phyloP scores from a whole-genome alignment of 2,797 vertebrate genomes.

The Mormyrops attenuatus region DNA sequence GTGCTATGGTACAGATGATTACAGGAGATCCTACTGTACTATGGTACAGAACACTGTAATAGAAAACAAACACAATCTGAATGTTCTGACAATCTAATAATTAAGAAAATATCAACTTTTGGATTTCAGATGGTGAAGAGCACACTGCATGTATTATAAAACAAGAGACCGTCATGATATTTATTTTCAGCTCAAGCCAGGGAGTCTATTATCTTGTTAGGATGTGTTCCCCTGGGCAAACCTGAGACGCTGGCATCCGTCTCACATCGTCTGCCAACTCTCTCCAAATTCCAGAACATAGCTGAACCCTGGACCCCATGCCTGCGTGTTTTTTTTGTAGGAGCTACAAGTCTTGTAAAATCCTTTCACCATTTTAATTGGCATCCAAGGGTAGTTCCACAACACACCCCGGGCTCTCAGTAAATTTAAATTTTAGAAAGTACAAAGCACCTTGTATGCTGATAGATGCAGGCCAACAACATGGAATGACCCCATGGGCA shows the following conservation, averaged over 20 bases:
- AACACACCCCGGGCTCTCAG: conserved; percentile 26
- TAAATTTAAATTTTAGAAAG: conserved; percentile 29
- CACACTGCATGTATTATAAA: not conserved
- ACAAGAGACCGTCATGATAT: not conserved
- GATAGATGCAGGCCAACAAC: conserved; percentile 29
- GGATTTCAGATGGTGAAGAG: not conserved
- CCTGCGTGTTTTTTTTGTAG: conserved; percentile 41
- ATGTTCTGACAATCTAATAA: not conserved
- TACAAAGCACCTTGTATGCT: conserved; percentile 4
- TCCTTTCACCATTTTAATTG: conserved; percentile 34
- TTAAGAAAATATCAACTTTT: not conserved
- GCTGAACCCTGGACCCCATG: conserved; percentile 32
- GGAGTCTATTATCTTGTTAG: conserved; percentile 9
- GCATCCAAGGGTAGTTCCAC: conserved; percentile 43
- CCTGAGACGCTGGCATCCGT: not conserved
- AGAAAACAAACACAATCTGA: not conserved
- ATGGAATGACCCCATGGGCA: conserved; percentile 35
- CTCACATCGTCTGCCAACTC: not conserved
- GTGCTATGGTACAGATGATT: not conserved
- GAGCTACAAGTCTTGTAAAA: conserved; percentile 37
- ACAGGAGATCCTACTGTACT: not conserved
- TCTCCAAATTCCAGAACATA: not conserved
- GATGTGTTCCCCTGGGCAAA: not conserved
- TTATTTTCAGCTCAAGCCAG: not conserved
- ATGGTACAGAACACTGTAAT: not conserved